phyloP scores from a whole-genome alignment of 2,113 vertebrate species.

The Gambusia holbrooki region DNA sequence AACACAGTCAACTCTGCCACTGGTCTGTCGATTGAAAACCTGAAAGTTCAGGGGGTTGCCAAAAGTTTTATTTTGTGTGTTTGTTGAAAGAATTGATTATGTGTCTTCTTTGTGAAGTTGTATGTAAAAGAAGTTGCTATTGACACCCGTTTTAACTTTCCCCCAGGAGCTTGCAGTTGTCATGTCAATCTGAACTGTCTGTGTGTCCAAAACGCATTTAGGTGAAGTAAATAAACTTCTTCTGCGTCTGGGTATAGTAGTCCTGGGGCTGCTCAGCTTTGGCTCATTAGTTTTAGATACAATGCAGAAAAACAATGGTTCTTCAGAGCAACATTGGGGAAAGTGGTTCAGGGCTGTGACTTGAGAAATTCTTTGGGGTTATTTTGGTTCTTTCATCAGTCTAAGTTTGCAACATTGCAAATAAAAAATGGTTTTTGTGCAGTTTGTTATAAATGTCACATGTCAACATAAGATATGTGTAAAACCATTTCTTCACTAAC shows the following conservation, averaged over 20 bases:
- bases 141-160: conserved; percentile 1
- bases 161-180: neutral
- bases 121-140: too few relatives aligned
- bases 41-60: neutral
- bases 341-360: conserved; percentile 3
- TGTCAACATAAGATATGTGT: neutral
- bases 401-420: neutral
- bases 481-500: neutral
- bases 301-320: conserved; percentile 25
- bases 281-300: conserved; percentile 7
- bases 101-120: conserved; percentile 5
- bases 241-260: conserved; percentile 15
- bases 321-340: conserved; percentile 9
- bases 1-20: neutral
- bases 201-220: neutral
- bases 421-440: neutral
- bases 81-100: neutral
- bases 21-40: neutral
- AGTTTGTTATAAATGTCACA: neutral
- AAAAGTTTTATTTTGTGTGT: neutral
- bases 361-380: too few relatives aligned
- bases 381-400: neutral
- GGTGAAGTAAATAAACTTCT: neutral
- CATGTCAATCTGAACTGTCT: conserved; percentile 13
- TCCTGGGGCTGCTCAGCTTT: conserved; percentile 6